phyloP scores from a whole-genome alignment of 2,797 vertebrate genomes.

The Kryptopterus vitreolus region DNA sequence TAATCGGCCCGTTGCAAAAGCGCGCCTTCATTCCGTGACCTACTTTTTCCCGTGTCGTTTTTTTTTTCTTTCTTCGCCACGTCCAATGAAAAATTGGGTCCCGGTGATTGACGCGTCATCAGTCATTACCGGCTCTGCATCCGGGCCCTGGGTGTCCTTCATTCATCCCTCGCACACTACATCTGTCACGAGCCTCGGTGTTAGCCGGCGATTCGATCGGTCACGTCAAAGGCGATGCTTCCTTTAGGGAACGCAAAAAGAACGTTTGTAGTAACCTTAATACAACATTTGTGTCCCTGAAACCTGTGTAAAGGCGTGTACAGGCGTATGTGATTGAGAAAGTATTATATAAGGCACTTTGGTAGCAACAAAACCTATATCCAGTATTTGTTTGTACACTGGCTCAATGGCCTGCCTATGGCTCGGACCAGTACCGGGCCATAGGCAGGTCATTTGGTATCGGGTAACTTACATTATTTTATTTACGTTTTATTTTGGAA shows the following conservation, averaged over 20 bases:
- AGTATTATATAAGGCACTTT: no score
- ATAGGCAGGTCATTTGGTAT: no score
- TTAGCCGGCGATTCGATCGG: slow-evolving; percentile 57
- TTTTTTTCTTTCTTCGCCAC: slow-evolving; percentile 48
- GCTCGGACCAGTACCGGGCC: no score
- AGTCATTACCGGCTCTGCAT: slow-evolving; percentile 69
- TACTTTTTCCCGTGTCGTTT: background rate
- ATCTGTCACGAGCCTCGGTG: slow-evolving; percentile 63
- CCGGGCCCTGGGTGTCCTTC: slow-evolving; percentile 54
- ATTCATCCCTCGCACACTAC: slow-evolving; percentile 63
- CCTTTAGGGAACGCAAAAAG: slow-evolving; percentile 39
- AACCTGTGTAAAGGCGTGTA: no score
- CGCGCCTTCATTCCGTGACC: background rate
- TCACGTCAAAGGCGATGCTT: slow-evolving; percentile 35
- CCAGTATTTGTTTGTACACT: no score
- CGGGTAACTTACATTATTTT: no score
- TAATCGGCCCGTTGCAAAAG: background rate
- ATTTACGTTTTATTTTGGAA: no score
- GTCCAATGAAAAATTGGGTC: slow-evolving; percentile 66
- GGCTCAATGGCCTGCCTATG: no score
- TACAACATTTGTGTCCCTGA: background rate
- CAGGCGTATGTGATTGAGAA: no score
- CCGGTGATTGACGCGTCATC: slow-evolving; percentile 71
- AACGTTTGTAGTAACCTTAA: slow-evolving; percentile 36
- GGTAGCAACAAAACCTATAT: no score